Percentiles rank a stretch among this genome's conserved stretches.
phyloP scores from a whole-genome alignment of 2,113 vertebrate species.

The Gasterosteus nipponicus region DNA sequence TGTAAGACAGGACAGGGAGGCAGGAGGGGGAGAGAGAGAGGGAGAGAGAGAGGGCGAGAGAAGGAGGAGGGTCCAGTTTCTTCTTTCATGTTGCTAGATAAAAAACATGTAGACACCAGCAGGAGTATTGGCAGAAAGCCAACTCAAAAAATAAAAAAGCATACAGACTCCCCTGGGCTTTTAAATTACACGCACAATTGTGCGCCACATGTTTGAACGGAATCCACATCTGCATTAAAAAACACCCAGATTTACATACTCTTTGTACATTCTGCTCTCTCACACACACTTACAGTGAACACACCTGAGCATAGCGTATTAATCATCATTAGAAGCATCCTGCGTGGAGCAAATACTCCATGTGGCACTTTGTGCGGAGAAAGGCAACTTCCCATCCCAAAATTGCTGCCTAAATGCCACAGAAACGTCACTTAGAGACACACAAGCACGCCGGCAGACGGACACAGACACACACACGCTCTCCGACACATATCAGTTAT shows the following conservation, averaged over 20 bases:
- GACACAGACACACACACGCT: constrained; percentile 39
- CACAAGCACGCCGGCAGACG: constrained; percentile 26
- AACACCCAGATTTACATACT: constrained; percentile 42
- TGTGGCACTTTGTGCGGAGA: constrained; percentile 61
- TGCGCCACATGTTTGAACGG: constrained; percentile 45
- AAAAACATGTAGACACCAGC: constrained; percentile 48
- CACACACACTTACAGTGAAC: constrained; percentile 53
- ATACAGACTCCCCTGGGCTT: constrained; percentile 26
- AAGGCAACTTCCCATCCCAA: constrained; percentile 60
- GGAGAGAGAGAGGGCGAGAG: constrained; percentile 19
- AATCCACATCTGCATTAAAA: constrained; percentile 55
- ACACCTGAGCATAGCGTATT: constrained; percentile 69
- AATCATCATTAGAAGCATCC: constrained; percentile 64
- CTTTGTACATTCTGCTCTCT: constrained; percentile 25
- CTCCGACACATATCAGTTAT: constrained; percentile 76
- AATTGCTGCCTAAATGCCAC: constrained; percentile 64
- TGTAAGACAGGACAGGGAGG: constrained; percentile 62
- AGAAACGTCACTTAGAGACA: constrained; percentile 62
- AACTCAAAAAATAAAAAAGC: constrained; percentile 23
- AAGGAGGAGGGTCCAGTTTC: constrained; percentile 58
- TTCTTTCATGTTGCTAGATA: constrained; percentile 58
- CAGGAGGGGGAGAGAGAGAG: constrained; percentile 40
- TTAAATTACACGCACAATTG: constrained; percentile 56
- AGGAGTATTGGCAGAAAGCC: constrained; percentile 39
- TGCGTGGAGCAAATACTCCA: constrained; percentile 52